Conservation (phyloP, 2,113 vertebrate genomes). For the Platysteira castanea region DNA sequence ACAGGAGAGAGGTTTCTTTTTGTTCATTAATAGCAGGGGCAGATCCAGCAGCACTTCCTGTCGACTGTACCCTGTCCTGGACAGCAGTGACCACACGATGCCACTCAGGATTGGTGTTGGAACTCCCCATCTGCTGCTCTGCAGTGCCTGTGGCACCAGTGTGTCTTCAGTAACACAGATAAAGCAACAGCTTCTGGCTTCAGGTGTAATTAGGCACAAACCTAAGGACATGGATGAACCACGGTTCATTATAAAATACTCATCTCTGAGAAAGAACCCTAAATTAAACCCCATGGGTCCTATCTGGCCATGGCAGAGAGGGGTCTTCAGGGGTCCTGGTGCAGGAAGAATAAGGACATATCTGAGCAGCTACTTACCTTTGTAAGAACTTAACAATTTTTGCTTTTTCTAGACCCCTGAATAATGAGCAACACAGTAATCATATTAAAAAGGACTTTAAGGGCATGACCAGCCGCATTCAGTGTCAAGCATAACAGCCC, state of each 20-base stretch:
- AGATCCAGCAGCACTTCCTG: background rate
- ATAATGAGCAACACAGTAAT: constrained; percentile 41
- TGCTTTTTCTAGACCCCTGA: background rate
- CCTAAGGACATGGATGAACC: background rate
- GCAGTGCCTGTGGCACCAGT: background rate
- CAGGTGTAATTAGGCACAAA: background rate
- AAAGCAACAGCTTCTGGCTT: background rate
- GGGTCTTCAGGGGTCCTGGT: background rate
- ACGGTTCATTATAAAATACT: background rate
- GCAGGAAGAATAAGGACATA: background rate
- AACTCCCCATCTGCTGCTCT: background rate
- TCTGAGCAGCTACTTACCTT: background rate
- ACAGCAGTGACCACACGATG: rapidly evolving
- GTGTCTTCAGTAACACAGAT: background rate
- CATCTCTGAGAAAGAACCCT: background rate
- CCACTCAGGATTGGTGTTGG: background rate
- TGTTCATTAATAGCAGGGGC: background rate
- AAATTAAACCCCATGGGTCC: background rate
- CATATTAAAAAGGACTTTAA: constrained; percentile 45
- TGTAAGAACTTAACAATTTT: background rate
- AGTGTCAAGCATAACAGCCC: constrained; percentile 8
- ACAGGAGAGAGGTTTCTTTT: background rate
- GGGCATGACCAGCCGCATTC: constrained; percentile 18
- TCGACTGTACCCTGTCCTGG: rapidly evolving
- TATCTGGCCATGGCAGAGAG: background rate